Evolutionary conservation across 2,113 vertebrate genomes (phyloP).

Genomic region (Anguilla japonica): DNA sequence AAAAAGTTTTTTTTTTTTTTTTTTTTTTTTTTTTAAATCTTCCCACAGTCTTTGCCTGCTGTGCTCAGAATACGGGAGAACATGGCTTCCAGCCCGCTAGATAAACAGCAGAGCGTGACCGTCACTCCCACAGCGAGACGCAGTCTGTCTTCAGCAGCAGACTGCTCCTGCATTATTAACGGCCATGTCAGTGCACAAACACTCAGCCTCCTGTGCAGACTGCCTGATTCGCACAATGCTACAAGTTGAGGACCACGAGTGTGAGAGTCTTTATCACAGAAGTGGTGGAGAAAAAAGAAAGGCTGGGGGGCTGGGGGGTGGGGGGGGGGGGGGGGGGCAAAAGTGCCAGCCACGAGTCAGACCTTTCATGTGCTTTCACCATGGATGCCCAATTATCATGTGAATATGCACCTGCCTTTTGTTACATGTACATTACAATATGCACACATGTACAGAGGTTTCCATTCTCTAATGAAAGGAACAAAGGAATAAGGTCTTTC

Average conservation of each 20-base stretch:
- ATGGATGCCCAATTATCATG: constrained; percentile 10
- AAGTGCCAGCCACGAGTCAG: constrained; percentile 38
- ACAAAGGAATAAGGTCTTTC: constrained; percentile 1
- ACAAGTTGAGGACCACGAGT: constrained; percentile 39
- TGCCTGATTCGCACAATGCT: constrained; percentile 55
- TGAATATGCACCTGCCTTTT: constrained; percentile 24
- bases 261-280: constrained; percentile 47
- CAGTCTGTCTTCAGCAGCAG: constrained; percentile 52
- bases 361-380: constrained; percentile 36
- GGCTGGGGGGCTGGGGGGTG: no score
- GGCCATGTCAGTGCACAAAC: constrained; percentile 9
- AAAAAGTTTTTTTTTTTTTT: neutral
- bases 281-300: constrained; percentile 9
- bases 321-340: neutral
- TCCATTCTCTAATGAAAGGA: constrained; percentile 12
- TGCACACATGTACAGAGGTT: neutral
- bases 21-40: neutral
- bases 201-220: constrained; percentile 38
- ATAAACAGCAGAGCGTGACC: constrained; percentile 48
- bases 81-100: constrained; percentile 35
- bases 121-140: constrained; percentile 56
- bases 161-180: constrained; percentile 70
- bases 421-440: constrained; percentile 32
- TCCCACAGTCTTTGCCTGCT: constrained; percentile 30
- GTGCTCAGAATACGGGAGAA: constrained; percentile 25